Conservation (phyloP, 2,797 vertebrate genomes). For the Galago senegalensis region DNA sequence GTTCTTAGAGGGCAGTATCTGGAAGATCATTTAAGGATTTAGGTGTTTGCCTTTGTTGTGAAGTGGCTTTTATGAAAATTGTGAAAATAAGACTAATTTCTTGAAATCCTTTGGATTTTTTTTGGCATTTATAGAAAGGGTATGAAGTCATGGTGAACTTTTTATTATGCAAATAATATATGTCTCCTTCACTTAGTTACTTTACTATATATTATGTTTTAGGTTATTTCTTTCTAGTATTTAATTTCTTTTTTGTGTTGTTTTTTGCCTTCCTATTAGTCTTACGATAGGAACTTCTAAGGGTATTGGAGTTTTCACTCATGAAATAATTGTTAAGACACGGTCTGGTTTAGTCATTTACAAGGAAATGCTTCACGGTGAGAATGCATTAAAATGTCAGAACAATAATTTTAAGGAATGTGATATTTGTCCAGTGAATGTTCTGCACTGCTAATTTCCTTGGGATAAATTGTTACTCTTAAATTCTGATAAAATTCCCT, state of each 20-base stretch:
- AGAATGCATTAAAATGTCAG: conserved; percentile 70
- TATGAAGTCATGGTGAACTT: background rate
- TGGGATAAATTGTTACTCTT: background rate
- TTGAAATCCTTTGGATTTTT: background rate
- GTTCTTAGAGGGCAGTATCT: background rate
- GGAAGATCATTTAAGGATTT: conserved; percentile 20
- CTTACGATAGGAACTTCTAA: conserved; percentile 32
- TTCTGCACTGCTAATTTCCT: conserved; percentile 20
- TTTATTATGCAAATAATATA: background rate
- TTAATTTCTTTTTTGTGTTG: background rate
- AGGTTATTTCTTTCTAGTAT: background rate
- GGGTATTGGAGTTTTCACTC: background rate
- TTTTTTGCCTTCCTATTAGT: background rate
- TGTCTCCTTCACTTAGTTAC: conserved; percentile 19
- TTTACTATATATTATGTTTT: background rate
- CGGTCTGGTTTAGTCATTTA: conserved; percentile 47
- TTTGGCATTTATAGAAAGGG: background rate
- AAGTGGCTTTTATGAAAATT: background rate
- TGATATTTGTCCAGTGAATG: conserved; percentile 38
- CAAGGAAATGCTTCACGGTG: conserved; percentile 46
- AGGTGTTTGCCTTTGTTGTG: conserved; percentile 30
- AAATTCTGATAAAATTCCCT: conserved; percentile 10
- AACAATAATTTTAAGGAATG: conserved; percentile 62
- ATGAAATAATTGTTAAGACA: conserved; percentile 65
- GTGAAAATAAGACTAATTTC: background rate